phyloP scores from a whole-genome alignment of 2,113 vertebrate genomes.

The Salvelinus namaycush region DNA sequence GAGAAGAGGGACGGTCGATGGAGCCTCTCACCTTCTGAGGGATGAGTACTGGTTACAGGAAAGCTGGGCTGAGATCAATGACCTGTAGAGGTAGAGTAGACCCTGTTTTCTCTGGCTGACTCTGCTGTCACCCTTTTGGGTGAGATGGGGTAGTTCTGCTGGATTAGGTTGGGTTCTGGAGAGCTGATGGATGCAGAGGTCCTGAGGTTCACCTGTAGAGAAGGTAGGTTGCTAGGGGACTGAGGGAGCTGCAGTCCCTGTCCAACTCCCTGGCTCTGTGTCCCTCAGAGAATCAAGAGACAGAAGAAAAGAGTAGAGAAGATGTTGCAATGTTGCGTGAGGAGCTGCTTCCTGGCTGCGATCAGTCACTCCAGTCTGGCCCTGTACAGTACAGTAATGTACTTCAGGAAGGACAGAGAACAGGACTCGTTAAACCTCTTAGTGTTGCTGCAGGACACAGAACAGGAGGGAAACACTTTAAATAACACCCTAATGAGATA shows the following conservation, averaged over 20 bases:
- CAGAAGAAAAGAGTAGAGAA: neutral
- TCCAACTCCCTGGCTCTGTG: neutral
- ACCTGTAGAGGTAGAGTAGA: slow-evolving; percentile 27
- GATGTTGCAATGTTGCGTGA: neutral
- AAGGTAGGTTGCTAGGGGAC: neutral
- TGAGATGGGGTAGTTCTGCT: no score
- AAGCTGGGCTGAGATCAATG: slow-evolving; percentile 41
- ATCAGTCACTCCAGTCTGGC: neutral
- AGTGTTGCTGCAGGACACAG: neutral
- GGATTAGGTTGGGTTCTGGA: neutral
- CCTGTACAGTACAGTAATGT: neutral
- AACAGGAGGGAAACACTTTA: neutral
- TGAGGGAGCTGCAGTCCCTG: neutral
- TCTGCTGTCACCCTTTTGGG: slow-evolving; percentile 22
- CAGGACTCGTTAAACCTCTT: neutral
- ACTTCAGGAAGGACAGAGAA: neutral
- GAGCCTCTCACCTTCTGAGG: neutral
- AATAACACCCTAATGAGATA: slow-evolving; percentile 3
- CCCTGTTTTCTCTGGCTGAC: neutral
- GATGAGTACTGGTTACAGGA: slow-evolving; percentile 41
- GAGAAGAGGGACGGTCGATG: neutral
- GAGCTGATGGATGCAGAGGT: neutral
- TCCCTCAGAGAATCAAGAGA: neutral
- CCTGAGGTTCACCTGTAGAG: neutral
- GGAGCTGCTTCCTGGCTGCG: neutral